phyloP scores from a whole-genome alignment of 2,888 invertebrate species.

The Allacma fusca region DNA sequence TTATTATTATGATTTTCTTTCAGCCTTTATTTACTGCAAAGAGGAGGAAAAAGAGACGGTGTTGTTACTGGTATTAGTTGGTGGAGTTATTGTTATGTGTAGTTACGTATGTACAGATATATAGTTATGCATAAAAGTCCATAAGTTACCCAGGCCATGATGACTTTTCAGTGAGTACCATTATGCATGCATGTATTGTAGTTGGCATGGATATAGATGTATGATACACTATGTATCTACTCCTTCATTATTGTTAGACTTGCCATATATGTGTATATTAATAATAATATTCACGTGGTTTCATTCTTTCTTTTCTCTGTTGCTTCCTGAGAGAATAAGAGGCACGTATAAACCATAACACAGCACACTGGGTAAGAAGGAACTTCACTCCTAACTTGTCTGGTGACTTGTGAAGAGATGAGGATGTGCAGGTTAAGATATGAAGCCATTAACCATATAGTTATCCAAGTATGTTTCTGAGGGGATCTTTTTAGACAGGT shows the following conservation, averaged over 20 bases:
- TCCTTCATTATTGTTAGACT: background rate
- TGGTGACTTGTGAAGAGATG: slow-evolving; percentile 42
- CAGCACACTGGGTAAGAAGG: background rate
- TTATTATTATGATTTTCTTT: slow-evolving; percentile 48
- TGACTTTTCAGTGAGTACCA: background rate
- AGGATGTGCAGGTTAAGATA: slow-evolving; percentile 40
- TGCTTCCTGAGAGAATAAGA: background rate
- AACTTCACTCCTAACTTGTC: slow-evolving; percentile 29
- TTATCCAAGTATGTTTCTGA: background rate
- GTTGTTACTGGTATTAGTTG: background rate
- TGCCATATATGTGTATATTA: background rate
- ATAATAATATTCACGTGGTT: background rate
- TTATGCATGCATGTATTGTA: too few species aligned
- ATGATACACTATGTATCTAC: too few species aligned
- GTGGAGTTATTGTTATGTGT: too few species aligned
- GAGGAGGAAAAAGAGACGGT: slow-evolving; percentile 6
- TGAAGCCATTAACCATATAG: slow-evolving; percentile 30
- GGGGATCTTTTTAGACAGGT: slow-evolving; percentile 31
- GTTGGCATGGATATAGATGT: too few species aligned
- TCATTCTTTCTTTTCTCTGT: background rate
- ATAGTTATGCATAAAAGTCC: too few species aligned
- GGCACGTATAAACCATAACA: background rate
- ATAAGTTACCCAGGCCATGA: background rate
- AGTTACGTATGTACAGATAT: too few species aligned
- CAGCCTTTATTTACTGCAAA: slow-evolving; percentile 46